Evolutionary conservation across 2,888 invertebrate species (phyloP), one percentile per base, ranked within the genome.

Genomic region (Leptopilina myrica): DNA sequence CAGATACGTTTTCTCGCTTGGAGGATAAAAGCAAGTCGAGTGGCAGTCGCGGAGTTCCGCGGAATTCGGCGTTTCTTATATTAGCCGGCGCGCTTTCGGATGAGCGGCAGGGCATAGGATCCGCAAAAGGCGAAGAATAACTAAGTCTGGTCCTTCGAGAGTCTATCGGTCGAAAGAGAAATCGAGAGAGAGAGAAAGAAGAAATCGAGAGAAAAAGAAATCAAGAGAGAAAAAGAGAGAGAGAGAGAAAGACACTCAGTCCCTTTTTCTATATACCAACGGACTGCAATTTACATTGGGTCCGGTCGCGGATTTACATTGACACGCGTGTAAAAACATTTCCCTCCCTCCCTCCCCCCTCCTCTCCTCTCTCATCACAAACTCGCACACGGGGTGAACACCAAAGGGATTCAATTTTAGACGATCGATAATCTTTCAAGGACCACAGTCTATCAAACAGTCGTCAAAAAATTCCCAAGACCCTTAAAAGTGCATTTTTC

Each of bases 1-100:
- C 81, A 79, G 82, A 84, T 78, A 69, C 33, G 53, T 81, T 82
- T 79, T 78, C 77, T 65, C 80, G 67, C 65, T 81, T 79, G 80
- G 80, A 79, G 79, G 81, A 78, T 76, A 80, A 82, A 84, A 84
- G 78, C 82, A 80, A 82, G 82, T 81, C 81, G 80, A 79, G 82
- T 81, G 77, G 78, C 80, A 67, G 83, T 79, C 78, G 82, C 81
- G 79, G 79, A 84, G 82, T 82, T 84, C 80, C 79, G 79, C 84
- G 84, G 82, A 84, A 84, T 84, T 84, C 82, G 84, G 76, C 81
- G 81, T 82, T 81, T 84, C 82, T 84, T 84, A 77, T 81, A 78
- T 69, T 81, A 80, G 81, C 81, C 81, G 80, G 79, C 80, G 81
- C 77, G 33, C 76, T 80, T 80, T 80, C 79, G 79, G 80, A 20